These are phyloP conservation scores for Cheilosia soror DNA, from an alignment of 2,888 invertebrate species.

Conservation along the genomic window DNA sequence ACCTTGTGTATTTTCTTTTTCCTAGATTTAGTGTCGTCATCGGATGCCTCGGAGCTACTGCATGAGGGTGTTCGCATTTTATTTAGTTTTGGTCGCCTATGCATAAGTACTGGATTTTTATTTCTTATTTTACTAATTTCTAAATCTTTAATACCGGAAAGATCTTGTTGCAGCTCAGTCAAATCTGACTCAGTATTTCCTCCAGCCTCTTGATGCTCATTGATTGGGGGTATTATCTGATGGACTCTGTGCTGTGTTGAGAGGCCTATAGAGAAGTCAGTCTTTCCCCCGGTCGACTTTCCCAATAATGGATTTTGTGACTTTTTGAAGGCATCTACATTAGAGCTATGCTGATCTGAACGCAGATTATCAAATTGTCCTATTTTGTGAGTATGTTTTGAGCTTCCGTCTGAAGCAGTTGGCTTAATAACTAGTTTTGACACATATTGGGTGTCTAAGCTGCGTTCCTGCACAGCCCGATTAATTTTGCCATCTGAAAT, in stretches of 20 bases:
- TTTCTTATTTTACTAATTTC: conserved; percentile 82
- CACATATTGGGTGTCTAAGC: conserved; percentile 59
- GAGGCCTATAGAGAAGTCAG: conserved; percentile 37
- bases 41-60: conserved; percentile 97
- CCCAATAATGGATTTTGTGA: conserved; percentile 27
- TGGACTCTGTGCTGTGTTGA: conserved; percentile 44
- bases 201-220: conserved; percentile 56
- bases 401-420: conserved; percentile 48
- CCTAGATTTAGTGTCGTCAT: conserved; percentile 92
- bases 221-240: conserved; percentile 58
- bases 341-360: conserved; percentile 45
- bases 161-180: conserved; percentile 51
- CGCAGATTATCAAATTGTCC: conserved; percentile 37
- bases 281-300: conserved; percentile 39
- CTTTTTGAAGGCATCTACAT: conserved; percentile 46
- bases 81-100: conserved; percentile 88
- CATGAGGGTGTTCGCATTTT: conserved; percentile 93
- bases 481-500: conserved; percentile 92
- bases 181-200: conserved; percentile 37
- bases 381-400: conserved; percentile 38
- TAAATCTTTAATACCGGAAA: conserved; percentile 80
- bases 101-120: conserved; percentile 83
- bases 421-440: conserved; percentile 59
- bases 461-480: conserved; percentile 87
- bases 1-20: conserved; percentile 92